Evolutionary conservation across 2,888 invertebrate genomes (phyloP), one percentile per base, ranked within the genome.

Genomic region (Lepeophtheirus nordmannii): DNA sequence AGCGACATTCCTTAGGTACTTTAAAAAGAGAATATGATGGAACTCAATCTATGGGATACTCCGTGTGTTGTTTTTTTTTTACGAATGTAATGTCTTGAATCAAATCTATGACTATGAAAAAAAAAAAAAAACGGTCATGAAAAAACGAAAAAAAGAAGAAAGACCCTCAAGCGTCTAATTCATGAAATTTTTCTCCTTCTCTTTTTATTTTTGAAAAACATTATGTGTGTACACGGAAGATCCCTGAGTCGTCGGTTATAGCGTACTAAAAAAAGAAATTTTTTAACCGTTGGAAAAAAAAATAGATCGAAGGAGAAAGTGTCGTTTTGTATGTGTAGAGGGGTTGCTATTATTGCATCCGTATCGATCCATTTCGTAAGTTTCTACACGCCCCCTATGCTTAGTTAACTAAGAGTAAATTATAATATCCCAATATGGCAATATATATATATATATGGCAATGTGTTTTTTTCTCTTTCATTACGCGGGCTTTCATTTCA

Each of bases 61-160:
- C 17, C 14, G 14, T 46, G 17, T 46, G 5, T 5, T 41, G 41
- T 41, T 10, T 41, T 41, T 41, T 3, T 46, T 46, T 14, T 46
- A 17, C 14, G 8, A 46, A n/a, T 46, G 53, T 46, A 46, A n/a
- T 46, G 53, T 46, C 53, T 46, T 30, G 30, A 30, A 2, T 30
- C 30, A 30, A 30, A 46, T 46, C n/a, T n/a, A 46, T 46, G 53
- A 46, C 53, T 17, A 46, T n/a, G 53, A 46, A 17, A 17, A 41
- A 14, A 41, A 41, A 41, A 41, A 41, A 41, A 46, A 46, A 46
- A 46, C 53, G 53, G 53, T 46, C 53, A 46, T 46, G 53, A 46
- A 17, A 46, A 41, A 41, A 41, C 41, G 41, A 14, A 41, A 41
- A 46, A 46, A 46, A 8, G 8, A 8, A 46, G 53, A 46, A 46